Evolutionary conservation across 2,797 vertebrate genomes (phyloP).

Genomic region (Glossophaga mutica): DNA sequence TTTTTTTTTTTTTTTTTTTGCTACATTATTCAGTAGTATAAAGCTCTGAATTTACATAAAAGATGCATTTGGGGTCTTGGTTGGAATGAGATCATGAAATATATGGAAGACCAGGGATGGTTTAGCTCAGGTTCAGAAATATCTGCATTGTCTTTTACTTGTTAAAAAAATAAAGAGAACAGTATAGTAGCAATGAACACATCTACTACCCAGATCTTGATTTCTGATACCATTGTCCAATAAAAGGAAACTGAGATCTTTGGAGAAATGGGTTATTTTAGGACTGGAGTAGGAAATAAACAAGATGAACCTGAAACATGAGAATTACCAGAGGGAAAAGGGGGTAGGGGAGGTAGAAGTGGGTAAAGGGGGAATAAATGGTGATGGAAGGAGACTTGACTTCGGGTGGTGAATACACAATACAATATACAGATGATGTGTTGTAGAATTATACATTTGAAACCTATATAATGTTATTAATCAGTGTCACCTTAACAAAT

Average conservation of each 20-base stretch:
- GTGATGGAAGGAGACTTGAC: too few relatives aligned
- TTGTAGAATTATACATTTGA: too few relatives aligned
- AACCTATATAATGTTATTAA: too few relatives aligned
- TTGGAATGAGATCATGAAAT: background rate
- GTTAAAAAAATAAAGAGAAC: background rate
- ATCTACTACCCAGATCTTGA: background rate
- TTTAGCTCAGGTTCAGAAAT: background rate
- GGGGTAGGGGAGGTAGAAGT: too few relatives aligned
- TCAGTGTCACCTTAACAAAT: too few relatives aligned
- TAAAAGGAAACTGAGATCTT: background rate
- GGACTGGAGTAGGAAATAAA: background rate
- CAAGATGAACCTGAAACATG: background rate
- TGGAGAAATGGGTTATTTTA: background rate
- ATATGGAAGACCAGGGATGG: background rate
- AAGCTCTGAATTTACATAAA: background rate
- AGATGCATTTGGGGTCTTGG: background rate
- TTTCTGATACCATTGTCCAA: background rate
- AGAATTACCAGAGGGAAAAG: too few relatives aligned
- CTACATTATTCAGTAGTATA: background rate
- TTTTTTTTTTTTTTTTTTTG: background rate
- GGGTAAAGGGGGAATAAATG: too few relatives aligned
- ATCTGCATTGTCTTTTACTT: background rate
- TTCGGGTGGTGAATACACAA: too few relatives aligned
- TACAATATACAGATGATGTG: too few relatives aligned
- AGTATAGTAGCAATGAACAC: background rate